A percentile compares a stretch with the other conserved stretches of the same genome.
These are phyloP conservation scores for Bergia puertoricense DNA, from an alignment of 92 coral and sea anemone genomes.

Conservation along the genomic window DNA sequence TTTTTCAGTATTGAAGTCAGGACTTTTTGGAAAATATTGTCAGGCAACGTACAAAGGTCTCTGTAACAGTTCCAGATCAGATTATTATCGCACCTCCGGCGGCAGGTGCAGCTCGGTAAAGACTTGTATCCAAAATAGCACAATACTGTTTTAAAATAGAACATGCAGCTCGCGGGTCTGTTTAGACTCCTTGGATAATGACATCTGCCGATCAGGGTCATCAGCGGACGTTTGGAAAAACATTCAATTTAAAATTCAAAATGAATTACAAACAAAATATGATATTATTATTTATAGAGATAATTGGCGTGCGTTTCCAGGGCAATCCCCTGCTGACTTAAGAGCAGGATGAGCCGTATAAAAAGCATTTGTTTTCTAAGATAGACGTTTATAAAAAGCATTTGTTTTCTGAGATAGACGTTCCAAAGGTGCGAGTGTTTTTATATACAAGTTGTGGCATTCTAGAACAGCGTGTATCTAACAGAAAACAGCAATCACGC, in stretches of 20 bases:
- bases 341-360: background rate
- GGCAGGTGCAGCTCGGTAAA: too few relatives aligned
- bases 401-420: background rate
- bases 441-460: background rate
- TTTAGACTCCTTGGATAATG: too few relatives aligned
- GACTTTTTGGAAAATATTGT: background rate
- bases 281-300: background rate
- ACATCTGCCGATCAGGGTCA: too few relatives aligned
- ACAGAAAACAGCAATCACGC: background rate
- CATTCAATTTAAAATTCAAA: background rate
- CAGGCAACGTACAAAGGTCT: background rate
- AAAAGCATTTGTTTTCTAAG: background rate
- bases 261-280: background rate
- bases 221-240: background rate
- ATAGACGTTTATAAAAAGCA: background rate
- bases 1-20: background rate
- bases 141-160: background rate
- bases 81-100: background rate
- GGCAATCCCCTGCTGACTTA: background rate
- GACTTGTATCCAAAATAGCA: background rate
- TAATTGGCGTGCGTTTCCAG: background rate
- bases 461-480: background rate
- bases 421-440: background rate
- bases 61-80: background rate
- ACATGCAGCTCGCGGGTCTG: background rate